A percentile compares a stretch with the other conserved stretches of the same genome.
Evolutionary conservation across 2,113 vertebrate species (phyloP).

Genomic region (Albula glossodonta): DNA sequence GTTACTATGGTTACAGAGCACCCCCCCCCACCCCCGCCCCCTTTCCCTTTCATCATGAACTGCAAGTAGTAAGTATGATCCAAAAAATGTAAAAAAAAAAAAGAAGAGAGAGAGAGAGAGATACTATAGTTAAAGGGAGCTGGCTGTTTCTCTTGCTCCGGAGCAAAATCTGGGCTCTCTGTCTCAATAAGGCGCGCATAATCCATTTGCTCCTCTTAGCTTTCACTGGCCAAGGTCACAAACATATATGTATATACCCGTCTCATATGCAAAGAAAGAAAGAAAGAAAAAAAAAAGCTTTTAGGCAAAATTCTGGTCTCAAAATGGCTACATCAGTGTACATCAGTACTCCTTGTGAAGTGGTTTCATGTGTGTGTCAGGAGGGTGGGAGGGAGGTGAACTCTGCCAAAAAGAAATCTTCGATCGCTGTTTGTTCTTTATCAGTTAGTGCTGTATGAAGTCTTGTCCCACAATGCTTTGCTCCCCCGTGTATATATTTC

Average conservation of each 20-base stretch:
- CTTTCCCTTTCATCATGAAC: background rate
- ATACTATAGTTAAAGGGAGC: background rate
- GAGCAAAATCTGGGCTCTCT: too few relatives aligned
- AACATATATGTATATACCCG: background rate
- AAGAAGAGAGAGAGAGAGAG: background rate
- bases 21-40: background rate
- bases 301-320: background rate
- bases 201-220: background rate
- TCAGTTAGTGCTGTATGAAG: background rate
- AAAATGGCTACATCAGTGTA: background rate
- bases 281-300: background rate
- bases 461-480: background rate
- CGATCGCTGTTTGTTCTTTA: background rate
- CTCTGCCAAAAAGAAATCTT: background rate
- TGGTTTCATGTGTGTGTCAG: background rate
- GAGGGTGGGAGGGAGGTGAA: background rate
- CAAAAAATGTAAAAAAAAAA: background rate
- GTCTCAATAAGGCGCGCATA: background rate
- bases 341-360: slow-evolving; percentile 10
- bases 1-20: slow-evolving; percentile 2
- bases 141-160: too few relatives aligned
- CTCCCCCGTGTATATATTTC: background rate
- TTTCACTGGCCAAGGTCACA: background rate
- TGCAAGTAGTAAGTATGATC: background rate
- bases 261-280: background rate